phyloP scores from a whole-genome alignment of 2,797 vertebrate genomes.

The Enteromius afrohamiltoni region DNA sequence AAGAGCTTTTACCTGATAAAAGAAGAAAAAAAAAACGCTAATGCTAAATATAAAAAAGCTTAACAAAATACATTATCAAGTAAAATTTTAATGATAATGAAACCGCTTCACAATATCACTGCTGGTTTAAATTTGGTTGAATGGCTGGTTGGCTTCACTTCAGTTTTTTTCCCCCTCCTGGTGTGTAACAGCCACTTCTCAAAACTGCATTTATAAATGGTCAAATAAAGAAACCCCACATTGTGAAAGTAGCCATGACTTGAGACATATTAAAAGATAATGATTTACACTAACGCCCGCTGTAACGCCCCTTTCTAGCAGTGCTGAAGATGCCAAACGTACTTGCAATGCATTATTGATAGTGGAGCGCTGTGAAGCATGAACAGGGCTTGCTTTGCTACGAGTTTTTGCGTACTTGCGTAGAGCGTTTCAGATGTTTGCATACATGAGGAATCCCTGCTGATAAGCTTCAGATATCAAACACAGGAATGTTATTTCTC shows the following conservation, averaged over 20 bases:
- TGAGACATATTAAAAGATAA: neutral
- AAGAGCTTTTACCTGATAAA: neutral
- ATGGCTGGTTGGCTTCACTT: too few species aligned
- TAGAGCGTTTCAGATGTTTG: neutral
- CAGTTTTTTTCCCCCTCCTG: neutral
- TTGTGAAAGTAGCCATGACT: neutral
- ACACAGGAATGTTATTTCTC: slow-evolving; percentile 21
- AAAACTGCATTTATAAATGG: neutral
- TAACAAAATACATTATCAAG: neutral
- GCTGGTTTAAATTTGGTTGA: neutral
- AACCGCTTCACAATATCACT: neutral
- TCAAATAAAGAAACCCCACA: neutral
- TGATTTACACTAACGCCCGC: neutral
- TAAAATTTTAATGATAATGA: neutral
- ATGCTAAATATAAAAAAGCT: neutral
- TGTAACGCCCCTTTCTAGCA: neutral
- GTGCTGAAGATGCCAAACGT: neutral
- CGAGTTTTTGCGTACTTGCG: neutral
- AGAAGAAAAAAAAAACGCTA: neutral
- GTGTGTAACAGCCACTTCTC: neutral
- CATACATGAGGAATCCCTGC: neutral
- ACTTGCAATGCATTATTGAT: slow-evolving; percentile 1
- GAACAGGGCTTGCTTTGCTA: slow-evolving; percentile 20
- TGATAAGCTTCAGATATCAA: neutral
- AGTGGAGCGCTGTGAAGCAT: neutral